Evolutionary conservation across 2,113 vertebrate species (phyloP), one percentile per base, ranked within the genome.

Genomic region (Pogonocichla stellata): DNA sequence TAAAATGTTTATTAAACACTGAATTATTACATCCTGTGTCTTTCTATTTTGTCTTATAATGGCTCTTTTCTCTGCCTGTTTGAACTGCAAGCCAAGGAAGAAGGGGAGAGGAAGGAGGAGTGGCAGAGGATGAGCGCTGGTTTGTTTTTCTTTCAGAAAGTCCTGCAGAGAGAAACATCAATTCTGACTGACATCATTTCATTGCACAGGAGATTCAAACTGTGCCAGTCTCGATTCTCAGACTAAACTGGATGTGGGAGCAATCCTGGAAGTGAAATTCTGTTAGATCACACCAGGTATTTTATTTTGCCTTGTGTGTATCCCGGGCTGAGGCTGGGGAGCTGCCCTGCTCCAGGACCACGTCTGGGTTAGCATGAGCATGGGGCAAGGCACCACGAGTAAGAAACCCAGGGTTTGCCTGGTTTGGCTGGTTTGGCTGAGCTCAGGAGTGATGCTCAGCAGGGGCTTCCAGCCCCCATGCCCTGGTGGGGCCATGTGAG

Each of bases 321-420:
- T 47, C 56, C 86, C 71, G 66, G 54, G n/a, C 77, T 61, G 83
- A 28, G 43, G 61, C 81, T 48, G 90, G 57, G 56, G 33, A 20
- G 1, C 19, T 36, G 83, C 77, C 20, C 31, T 62, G 40, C 81
- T 48, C 65, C 53, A 36, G 47, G 36, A 28, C 28, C 69, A 70
- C 3, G 1, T 33, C 70, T 36, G 62, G 31, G 56, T 65, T 4
- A 40, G 28, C 6, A 3, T 2, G 19, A 34, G 72, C 48, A 2
- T 1, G 3, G 3, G 51, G 33, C 33, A 38, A 8, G 12, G 31
- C 4, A 33, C 31, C 20, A 1, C 0, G 4, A 40, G 62, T 0
- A 2, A 34, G 71, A n/a, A 34, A 45, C 19, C 9, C 19, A 45
- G 43, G 43, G 43, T 45, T 45, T 19, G 43, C 19, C 43, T 45